These are phyloP conservation scores for Nasonia giraulti DNA, from an alignment of 1,140 invertebrate genomes.

Conservation along the genomic window DNA sequence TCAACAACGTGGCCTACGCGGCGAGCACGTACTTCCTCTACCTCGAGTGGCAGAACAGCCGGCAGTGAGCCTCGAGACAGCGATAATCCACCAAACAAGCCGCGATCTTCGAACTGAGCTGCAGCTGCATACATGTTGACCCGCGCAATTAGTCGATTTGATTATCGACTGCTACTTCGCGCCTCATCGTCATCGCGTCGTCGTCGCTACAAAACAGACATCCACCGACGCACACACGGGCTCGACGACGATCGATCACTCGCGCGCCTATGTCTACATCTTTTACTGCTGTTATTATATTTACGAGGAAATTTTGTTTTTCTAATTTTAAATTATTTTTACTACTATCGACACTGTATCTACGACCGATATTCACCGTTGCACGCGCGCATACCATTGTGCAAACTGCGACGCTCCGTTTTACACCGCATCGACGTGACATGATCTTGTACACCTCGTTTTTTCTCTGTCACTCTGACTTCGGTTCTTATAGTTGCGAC, in stretches of 20 bases:
- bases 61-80: conserved; percentile 9
- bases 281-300: background rate
- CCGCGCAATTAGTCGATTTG: background rate
- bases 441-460: background rate
- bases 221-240: too few species aligned
- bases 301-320: background rate
- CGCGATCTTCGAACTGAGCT: background rate
- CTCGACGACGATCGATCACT: background rate
- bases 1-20: conserved; percentile 87
- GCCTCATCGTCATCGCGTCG: background rate
- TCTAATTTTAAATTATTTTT: background rate
- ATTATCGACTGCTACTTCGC: background rate
- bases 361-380: background rate
- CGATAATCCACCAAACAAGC: background rate
- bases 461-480: background rate
- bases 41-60: conserved; percentile 81
- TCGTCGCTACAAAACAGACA: background rate
- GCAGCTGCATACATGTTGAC: background rate
- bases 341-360: background rate
- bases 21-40: conserved; percentile 85
- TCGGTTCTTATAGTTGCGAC: background rate
- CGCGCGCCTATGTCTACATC: background rate
- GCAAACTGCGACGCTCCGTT: background rate
- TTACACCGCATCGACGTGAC: background rate
- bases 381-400: too few species aligned